A percentile compares a stretch with the other conserved stretches of the same genome.
These are phyloP conservation scores for Typhlichthys eigenmanni DNA, from an alignment of 2,797 vertebrate species.

Conservation along the genomic window DNA sequence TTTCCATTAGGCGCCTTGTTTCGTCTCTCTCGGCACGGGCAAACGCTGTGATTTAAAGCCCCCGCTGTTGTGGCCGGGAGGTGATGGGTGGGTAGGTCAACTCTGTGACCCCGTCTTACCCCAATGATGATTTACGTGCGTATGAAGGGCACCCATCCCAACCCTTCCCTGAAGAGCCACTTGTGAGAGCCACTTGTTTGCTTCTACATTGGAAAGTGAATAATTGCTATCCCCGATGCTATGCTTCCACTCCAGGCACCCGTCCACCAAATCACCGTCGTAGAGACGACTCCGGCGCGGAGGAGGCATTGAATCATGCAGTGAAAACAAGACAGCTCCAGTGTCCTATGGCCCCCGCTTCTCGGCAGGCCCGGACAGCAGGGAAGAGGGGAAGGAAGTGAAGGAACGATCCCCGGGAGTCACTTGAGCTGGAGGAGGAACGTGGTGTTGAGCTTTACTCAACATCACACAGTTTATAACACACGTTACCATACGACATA, in stretches of 20 bases:
- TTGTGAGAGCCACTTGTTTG: conserved; percentile 53
- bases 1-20: conserved; percentile 57
- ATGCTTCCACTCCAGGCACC: conserved; percentile 32
- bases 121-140: conserved; percentile 59
- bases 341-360: conserved; percentile 27
- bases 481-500: no score
- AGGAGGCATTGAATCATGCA: conserved; percentile 43
- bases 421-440: conserved; percentile 33
- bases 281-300: conserved; percentile 27
- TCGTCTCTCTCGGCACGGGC: conserved; percentile 55
- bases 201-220: conserved; percentile 40
- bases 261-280: conserved; percentile 54
- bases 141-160: conserved; percentile 37
- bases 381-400: conserved; percentile 30
- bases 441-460: conserved; percentile 13
- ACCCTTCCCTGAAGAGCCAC: conserved; percentile 51
- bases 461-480: background rate
- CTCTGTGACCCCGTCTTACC: conserved; percentile 49
- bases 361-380: conserved; percentile 14
- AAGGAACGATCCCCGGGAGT: conserved; percentile 37
- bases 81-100: conserved; percentile 24
- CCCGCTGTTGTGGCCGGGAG: conserved; percentile 36
- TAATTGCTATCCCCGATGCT: conserved; percentile 38
- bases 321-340: conserved; percentile 39
- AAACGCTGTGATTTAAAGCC: conserved; percentile 64